Base-by-base conservation (phyloP, 1,140 invertebrate genomes). In the Harpegnathos saltator region DNA sequence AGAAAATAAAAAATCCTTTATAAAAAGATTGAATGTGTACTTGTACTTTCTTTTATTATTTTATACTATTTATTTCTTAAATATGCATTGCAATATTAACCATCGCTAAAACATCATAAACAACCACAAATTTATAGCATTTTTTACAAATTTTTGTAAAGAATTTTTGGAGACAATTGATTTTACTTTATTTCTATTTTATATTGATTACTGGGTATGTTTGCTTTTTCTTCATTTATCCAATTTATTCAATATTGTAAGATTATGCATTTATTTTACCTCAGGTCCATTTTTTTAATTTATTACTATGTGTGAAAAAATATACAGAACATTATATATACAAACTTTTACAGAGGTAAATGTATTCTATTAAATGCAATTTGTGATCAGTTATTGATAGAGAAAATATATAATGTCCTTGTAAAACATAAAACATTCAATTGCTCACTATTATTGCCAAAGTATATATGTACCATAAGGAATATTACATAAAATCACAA, bases 1-100 rank as follows among this genome's bases (percentile, higher is more conserved):
- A 33, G 65, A 78, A 26, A 89, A 88, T 88, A 85, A 83, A 89
- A 83, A 56, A 5, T 15, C n/a, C 44, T 61, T 71, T 68, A 74
- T 84, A 81, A 78, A n/a, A 22, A 9, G 69, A n/a, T 44, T 56
- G 7, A 59, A 80, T 9, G 38, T 29, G 17, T 26, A 12, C 54
- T 66, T 54, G 48, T 48, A 44, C 58, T 66, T 77, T 48, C n/a
- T 5, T 26, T 78, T 66, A 56, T 7, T 66, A 14, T 54, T 54
- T n/a, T 17, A 9, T 63, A 24, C 17, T 26, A 44, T 80, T 58
- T 50, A 48, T 56, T 29, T 26, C 33, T 38, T 44, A 14, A 7
- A 15, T 59, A 62, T 17, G 4, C 7, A 48, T 54, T 1, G 1
- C 33, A 26, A 15, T 7, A 19, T 24, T 56, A 38, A 80, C 0